Conservation (phyloP, 2,113 vertebrate genomes). For the Pseudonaja textilis region DNA sequence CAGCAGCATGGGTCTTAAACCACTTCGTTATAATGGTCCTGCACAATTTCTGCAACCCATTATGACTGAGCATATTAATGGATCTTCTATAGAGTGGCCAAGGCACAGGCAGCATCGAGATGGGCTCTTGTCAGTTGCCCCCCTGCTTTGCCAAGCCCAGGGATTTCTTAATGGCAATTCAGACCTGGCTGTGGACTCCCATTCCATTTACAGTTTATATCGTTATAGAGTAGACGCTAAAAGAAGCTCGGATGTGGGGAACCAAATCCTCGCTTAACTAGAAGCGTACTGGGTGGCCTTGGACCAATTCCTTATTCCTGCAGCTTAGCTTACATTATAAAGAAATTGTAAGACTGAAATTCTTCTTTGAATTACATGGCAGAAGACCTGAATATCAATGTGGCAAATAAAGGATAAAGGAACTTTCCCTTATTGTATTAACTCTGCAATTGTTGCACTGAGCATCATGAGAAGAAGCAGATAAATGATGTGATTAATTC, state of each 20-base stretch:
- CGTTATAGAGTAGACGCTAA: not conserved
- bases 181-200: not conserved
- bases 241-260: not conserved
- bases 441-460: not conserved
- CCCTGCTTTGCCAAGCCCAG: not conserved
- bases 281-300: not conserved
- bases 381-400: not conserved
- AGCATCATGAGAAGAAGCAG: not conserved
- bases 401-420: not conserved
- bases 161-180: not conserved
- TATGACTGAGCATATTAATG: not conserved
- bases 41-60: not conserved
- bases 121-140: not conserved
- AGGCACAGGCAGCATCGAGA: not conserved
- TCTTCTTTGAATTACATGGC: not conserved
- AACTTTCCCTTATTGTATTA: not conserved
- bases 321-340: not conserved
- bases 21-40: not conserved
- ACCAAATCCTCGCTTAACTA: not conserved
- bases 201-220: not conserved
- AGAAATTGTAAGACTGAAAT: not conserved
- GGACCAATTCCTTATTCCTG: not conserved
- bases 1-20: not conserved
- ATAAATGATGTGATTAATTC: not conserved
- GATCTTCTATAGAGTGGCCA: not conserved